Base-by-base conservation (phyloP, 2,888 invertebrate species). In the Drosophila meridiana region DNA sequence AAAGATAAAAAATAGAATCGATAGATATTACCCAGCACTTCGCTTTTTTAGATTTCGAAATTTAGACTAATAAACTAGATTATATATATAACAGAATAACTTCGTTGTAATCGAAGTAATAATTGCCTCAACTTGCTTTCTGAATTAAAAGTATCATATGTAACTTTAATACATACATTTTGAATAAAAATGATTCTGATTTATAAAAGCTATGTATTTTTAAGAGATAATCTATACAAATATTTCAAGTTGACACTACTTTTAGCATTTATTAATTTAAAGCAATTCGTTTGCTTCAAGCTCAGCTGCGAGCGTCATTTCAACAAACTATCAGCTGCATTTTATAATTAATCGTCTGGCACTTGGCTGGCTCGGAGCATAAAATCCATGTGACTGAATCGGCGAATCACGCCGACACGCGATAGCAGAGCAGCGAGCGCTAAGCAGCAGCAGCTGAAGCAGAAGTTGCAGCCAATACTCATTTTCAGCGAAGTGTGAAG, bases 301-400 rank as follows among this genome's bases (percentile, higher is more conserved):
- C 20, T 66, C 38, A 9, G 26, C 48, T 47, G 38, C 26, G 36
- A 61, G 42, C 50, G 57, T 20, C 55, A 47, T 36, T 63, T 67
- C 62, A 30, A 26, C 38, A 48, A 53, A 50, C 48, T 52, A 59
- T 63, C 67, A 58, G 50, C 63, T 82, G 73, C 69, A 67, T 64
- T 72, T 58, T 62, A 63, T 74, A 76, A 87, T 85, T 89, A 85
- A 85, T 89, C 80, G 88, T 53, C 80, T 89, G 84, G 64, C 88
- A 85, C 90, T 85, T 75, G 86, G 69, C 55, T 89, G 78, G 73
- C 68, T 73, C 30, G 48, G 48, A 40, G 36, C 71, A 89, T 85
- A 73, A 85, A 85, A 71, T 55, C 47, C 84, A 68, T 77, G 50
- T 77, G 66, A 82, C 56, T 89, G 65, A 67, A 47, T 48, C 59